phyloP scores from a whole-genome alignment of 2,888 invertebrate genomes.

The Graphium colonna region DNA sequence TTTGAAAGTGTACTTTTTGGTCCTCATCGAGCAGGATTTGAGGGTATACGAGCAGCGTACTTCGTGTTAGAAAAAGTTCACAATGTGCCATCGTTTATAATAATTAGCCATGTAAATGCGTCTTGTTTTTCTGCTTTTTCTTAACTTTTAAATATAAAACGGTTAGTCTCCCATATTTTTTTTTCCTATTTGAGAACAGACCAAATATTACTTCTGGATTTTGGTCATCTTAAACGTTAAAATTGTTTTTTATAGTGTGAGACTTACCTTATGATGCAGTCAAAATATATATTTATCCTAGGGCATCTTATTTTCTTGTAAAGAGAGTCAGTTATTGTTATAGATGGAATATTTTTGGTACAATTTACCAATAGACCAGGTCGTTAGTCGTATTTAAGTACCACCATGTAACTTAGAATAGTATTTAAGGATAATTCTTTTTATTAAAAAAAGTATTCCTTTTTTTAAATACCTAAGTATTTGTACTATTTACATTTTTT shows the following conservation, averaged over 20 bases:
- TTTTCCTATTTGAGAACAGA: neutral
- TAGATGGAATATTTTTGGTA: constrained; percentile 29
- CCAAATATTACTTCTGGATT: neutral
- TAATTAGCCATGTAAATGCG: constrained; percentile 26
- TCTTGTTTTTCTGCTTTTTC: constrained; percentile 27
- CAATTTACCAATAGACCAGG: constrained; percentile 22
- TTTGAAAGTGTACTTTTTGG: too few species aligned
- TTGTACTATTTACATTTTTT: constrained; percentile 14
- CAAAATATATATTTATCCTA: constrained; percentile 7
- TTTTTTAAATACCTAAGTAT: constrained; percentile 15
- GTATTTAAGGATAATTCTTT: constrained; percentile 13
- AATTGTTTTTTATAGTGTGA: constrained; percentile 1
- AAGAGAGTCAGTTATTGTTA: constrained; percentile 8
- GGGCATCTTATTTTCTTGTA: constrained; percentile 7
- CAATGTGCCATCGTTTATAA: constrained; percentile 35
- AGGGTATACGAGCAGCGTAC: neutral
- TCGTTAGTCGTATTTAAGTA: constrained; percentile 17
- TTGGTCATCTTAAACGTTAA: neutral
- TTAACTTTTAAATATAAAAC: constrained; percentile 18
- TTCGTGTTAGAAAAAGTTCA: constrained; percentile 26
- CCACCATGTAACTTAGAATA: constrained; percentile 8
- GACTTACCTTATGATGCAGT: constrained; percentile 3
- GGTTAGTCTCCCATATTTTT: constrained; percentile 12
- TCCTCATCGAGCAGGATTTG: neutral
- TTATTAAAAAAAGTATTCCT: constrained; percentile 22